Conservation (phyloP, 2,888 invertebrate genomes). For the Encarsia formosa region DNA sequence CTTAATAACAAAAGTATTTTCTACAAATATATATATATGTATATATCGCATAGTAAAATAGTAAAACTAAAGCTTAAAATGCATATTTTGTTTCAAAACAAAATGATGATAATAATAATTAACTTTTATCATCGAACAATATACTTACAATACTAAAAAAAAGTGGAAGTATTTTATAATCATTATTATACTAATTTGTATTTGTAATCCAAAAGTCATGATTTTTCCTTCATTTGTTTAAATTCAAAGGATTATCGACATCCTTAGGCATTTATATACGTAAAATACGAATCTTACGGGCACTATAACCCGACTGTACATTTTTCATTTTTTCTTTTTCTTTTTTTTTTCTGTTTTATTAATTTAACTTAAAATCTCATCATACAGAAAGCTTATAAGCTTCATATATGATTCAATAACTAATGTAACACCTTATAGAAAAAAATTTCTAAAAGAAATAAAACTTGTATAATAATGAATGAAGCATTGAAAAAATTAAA, state of each 20-base stretch:
- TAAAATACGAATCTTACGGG: conserved; percentile 34
- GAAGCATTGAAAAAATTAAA: too few species aligned
- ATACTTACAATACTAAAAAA: conserved; percentile 14
- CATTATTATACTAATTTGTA: conserved; percentile 26
- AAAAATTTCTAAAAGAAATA: too few species aligned
- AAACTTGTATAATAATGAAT: too few species aligned
- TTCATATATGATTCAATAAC: too few species aligned
- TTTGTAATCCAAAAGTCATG: conserved; percentile 21
- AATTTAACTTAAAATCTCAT: too few species aligned
- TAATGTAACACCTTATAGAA: too few species aligned
- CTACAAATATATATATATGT: conserved; percentile 3
- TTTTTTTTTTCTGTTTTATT: too few species aligned
- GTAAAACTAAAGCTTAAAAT: conserved; percentile 26
- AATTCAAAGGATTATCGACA: conserved; percentile 15
- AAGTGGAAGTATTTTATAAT: conserved; percentile 20
- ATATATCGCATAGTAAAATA: conserved; percentile 9
- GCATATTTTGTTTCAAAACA: conserved; percentile 13
- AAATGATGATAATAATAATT: conserved; percentile 15
- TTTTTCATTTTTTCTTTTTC: too few species aligned
- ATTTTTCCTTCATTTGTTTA: conserved; percentile 8
- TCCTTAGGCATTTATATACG: conserved; percentile 22
- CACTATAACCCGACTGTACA: conserved; percentile 41
- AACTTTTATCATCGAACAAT: conserved; percentile 12
- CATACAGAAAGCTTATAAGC: too few species aligned
- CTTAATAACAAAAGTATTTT: too few species aligned